phyloP scores from a whole-genome alignment of 2,113 vertebrate species.

The Platycercus adscitus region DNA sequence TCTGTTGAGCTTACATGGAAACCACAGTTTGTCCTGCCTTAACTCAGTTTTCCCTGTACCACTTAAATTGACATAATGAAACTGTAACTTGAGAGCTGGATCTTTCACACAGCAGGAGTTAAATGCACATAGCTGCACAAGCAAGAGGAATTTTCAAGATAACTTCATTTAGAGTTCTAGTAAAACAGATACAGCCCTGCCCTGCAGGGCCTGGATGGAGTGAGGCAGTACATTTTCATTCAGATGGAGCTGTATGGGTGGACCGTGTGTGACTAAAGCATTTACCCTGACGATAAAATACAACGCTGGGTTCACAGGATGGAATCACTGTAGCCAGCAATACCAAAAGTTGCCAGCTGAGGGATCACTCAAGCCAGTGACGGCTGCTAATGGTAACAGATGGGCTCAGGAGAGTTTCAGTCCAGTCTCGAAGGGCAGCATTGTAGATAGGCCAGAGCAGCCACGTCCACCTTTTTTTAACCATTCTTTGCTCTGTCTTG shows the following conservation, averaged over 20 bases:
- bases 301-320: fast-evolving
- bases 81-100: background rate
- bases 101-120: background rate
- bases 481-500: fast-evolving
- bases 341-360: background rate
- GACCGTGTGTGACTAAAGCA: background rate
- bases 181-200: background rate
- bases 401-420: background rate
- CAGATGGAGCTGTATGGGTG: background rate
- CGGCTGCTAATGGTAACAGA: background rate
- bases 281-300: background rate
- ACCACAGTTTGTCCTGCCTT: background rate
- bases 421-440: background rate
- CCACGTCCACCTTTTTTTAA: background rate
- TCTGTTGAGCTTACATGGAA: background rate
- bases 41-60: background rate
- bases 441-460: background rate
- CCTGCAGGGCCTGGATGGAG: background rate
- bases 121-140: fast-evolving
- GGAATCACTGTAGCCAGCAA: background rate
- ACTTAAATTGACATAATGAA: background rate
- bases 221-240: fast-evolving
- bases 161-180: background rate
- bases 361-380: background rate
- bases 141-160: background rate